Evolutionary conservation across 2,888 invertebrate species (phyloP).

Genomic region (Brachylomia viminalis): DNA sequence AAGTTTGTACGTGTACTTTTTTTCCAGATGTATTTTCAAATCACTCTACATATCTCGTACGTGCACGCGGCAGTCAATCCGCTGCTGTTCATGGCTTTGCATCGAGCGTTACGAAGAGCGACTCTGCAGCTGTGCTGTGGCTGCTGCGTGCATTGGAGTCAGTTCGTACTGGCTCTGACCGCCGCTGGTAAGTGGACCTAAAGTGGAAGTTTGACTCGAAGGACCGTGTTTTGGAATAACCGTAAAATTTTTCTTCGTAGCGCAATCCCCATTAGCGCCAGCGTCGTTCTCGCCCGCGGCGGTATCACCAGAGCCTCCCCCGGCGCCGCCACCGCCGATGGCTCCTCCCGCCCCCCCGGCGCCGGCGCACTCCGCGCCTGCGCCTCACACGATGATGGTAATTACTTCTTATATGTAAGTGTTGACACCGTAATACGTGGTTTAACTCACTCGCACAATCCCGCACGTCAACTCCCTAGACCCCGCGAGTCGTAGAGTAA

Average conservation of each 20-base stretch:
- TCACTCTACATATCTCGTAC: constrained; percentile 96
- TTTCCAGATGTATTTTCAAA: constrained; percentile 91
- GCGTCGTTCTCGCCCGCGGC: constrained; percentile 90
- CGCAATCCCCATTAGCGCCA: constrained; percentile 91
- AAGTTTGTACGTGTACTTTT: background rate
- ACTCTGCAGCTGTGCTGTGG: constrained; percentile 94
- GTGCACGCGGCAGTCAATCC: constrained; percentile 96
- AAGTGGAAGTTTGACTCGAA: background rate
- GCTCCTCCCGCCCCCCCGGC: constrained; percentile 81
- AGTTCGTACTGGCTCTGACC: constrained; percentile 90
- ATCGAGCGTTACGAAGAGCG: constrained; percentile 93
- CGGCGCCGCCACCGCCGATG: constrained; percentile 90
- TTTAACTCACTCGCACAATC: constrained; percentile 87
- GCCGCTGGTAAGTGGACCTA: constrained; percentile 83
- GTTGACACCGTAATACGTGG: constrained; percentile 90
- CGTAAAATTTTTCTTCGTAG: constrained; percentile 63
- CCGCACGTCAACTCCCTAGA: constrained; percentile 80
- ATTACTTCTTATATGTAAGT: constrained; percentile 91
- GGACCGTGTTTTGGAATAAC: background rate
- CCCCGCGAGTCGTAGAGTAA: constrained; percentile 70
- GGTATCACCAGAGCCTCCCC: constrained; percentile 91
- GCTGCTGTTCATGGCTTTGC: constrained; percentile 94
- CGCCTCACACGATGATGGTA: constrained; percentile 91
- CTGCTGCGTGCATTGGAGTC: constrained; percentile 92
- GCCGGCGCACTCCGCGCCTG: constrained; percentile 83